Percentiles rank a stretch among this genome's conserved stretches.
Conservation (phyloP, 2,113 vertebrate genomes). For the Acanthochromis polyacanthus region DNA sequence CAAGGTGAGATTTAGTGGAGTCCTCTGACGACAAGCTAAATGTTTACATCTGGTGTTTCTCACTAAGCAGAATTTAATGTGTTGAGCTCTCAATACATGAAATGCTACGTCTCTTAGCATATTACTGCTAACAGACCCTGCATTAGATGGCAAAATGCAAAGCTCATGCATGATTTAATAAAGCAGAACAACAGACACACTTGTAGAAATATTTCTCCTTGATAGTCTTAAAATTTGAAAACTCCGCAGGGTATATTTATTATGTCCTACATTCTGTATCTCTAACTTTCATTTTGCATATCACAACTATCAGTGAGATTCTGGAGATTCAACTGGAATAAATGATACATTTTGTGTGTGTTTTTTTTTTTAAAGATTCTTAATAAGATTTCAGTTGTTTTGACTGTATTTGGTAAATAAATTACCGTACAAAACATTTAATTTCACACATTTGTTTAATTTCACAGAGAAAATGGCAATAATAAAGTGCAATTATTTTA, state of each 20-base stretch:
- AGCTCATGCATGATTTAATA: no score
- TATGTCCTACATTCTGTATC: background rate
- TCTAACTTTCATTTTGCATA: background rate
- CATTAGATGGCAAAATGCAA: background rate
- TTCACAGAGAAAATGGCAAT: slow-evolving; percentile 19
- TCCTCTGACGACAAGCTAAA: no score
- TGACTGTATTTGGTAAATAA: background rate
- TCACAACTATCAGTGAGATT: background rate
- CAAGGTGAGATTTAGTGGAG: no score
- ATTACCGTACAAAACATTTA: slow-evolving; percentile 5
- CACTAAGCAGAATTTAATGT: no score
- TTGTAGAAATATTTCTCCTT: no score
- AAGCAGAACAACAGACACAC: background rate
- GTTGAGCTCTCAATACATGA: no score
- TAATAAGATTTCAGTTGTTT: background rate
- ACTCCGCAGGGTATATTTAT: background rate
- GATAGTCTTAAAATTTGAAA: background rate
- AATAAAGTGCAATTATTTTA: slow-evolving; percentile 46
- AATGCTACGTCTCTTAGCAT: no score
- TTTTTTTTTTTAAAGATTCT: background rate
- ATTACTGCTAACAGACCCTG: background rate
- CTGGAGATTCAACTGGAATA: background rate
- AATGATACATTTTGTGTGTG: background rate
- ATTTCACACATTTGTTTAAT: slow-evolving; percentile 39
- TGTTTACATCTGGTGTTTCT: no score